Base-by-base conservation (phyloP, 1,140 invertebrate genomes). In the Cylas formicarius region DNA sequence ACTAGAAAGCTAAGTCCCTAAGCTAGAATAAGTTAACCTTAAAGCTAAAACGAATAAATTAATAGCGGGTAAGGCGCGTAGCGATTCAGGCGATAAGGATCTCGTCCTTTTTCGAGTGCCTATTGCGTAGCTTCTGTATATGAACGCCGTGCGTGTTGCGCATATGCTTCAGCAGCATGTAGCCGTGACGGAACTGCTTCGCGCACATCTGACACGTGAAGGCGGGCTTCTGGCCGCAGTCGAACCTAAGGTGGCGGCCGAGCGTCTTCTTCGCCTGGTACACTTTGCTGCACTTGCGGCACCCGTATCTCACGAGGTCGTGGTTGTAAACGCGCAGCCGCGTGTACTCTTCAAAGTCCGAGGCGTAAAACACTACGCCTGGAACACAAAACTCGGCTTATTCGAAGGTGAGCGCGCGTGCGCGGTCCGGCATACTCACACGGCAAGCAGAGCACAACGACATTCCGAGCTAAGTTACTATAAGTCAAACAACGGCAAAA, bases 221-320 rank as follows among this genome's bases (percentile, higher is more conserved):
- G 48, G 73, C 72, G 2, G 80, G 80, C 41, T 72, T 69, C 48
- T 79, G 75, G 10, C 77, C 75, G 60, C 81, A 84, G 58, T 72
- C 72, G 26, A 62, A 63, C 31, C 61, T 53, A 14, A 72, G 52
- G 50, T 73, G 71, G 34, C 63, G 53, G 10, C 52, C 60, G 27
- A 73, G 51, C 3, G 68, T 70, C 58, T 72, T 72, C 53, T 73
- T 73, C 58, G 72, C 70, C 56, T 70, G 69, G 60, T 74, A 74
- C 48, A 69, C 70, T 44, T 75, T 74, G 24, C 74, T 72, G 58
- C 76, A 78, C 53, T 73, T 72, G 42, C 69, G 70, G 60, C 76
- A 78, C 43, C 69, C 69, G 53, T 72, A 72, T 41, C 70, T 38
- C 13, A 52, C 45, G 19, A 33, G 16, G 16, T 44, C 46, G 17